These are phyloP conservation scores for Lamellibrachia luymesi DNA, from an alignment of 1,140 invertebrate species.

Conservation along the genomic window DNA sequence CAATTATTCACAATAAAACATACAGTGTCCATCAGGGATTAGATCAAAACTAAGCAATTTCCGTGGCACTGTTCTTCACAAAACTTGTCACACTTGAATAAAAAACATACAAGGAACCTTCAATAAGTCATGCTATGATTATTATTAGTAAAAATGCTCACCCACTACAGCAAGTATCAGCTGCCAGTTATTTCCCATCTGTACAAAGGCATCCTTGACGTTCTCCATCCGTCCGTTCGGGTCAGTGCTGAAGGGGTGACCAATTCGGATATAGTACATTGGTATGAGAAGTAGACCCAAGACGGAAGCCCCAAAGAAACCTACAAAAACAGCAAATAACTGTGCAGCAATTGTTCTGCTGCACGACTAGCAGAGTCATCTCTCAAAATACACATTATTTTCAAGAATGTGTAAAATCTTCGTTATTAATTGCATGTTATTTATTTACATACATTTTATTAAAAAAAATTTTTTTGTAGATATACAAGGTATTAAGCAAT, in stretches of 20 bases:
- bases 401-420: no score
- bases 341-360: neutral
- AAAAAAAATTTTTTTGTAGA: neutral
- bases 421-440: no score
- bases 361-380: neutral
- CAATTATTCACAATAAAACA: no score
- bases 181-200: constrained; percentile 70
- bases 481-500: no score
- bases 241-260: constrained; percentile 71
- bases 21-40: no score
- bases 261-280: constrained; percentile 79
- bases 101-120: no score
- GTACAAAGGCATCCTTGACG: constrained; percentile 76
- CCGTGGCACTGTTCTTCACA: no score
- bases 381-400: neutral
- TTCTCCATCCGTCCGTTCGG: constrained; percentile 81
- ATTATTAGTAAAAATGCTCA: constrained; percentile 47
- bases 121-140: no score
- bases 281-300: constrained; percentile 75
- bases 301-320: constrained; percentile 81
- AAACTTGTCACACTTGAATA: no score
- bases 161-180: constrained; percentile 69
- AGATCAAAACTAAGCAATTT: no score
- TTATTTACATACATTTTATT: neutral
- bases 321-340: constrained; percentile 43